Evolutionary conservation across 2,888 invertebrate species (phyloP).

Genomic region (Tolmerus cingulatus): DNA sequence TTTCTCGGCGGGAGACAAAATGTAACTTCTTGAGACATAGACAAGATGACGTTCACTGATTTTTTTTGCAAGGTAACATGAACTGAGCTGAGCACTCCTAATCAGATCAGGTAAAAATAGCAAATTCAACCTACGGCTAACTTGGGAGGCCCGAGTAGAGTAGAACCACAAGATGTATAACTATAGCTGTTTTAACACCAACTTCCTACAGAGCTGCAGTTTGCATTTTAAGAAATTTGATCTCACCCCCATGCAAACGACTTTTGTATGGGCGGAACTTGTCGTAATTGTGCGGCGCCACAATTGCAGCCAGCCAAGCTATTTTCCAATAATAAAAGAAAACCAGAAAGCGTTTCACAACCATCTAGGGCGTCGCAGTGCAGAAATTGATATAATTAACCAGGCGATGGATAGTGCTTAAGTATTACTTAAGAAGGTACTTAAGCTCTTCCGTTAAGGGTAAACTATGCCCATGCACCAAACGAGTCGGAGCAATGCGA

Average conservation of each 20-base stretch:
- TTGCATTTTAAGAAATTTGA: neutral
- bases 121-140: neutral
- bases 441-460: neutral
- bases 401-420: neutral
- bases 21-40: constrained; percentile 20
- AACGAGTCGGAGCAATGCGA: neutral
- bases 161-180: neutral
- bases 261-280: neutral
- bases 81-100: neutral
- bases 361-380: neutral
- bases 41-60: constrained; percentile 12
- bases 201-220: neutral
- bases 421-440: neutral
- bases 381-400: neutral
- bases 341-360: neutral
- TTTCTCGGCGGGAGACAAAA: neutral
- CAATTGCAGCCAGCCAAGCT: neutral
- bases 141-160: neutral
- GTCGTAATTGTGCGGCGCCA: constrained; percentile 25
- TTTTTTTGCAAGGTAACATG: constrained; percentile 13
- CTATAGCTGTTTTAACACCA: neutral
- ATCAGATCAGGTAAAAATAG: constrained; percentile 21
- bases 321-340: neutral
- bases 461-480: neutral
- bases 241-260: constrained; percentile 27